Evolutionary conservation across 1,140 invertebrate genomes (phyloP), one percentile per base, ranked within the genome.

Genomic region (Galendromus occidentalis): DNA sequence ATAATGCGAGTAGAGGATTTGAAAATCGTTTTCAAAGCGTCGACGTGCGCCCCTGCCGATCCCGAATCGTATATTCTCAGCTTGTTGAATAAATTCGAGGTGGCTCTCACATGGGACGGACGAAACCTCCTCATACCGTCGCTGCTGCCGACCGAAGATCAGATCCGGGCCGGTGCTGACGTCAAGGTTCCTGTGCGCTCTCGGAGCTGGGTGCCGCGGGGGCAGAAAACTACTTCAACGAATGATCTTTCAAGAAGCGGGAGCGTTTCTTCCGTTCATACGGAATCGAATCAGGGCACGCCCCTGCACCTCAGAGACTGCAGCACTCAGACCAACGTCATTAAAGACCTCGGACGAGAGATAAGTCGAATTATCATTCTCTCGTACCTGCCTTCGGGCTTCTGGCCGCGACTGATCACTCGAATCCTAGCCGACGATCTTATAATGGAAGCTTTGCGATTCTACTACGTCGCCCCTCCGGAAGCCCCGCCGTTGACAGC

Each of bases 341-440:
- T 55, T 39, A 45, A 68, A 25, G 25, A 68, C 17, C 44, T 66
- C 22, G 65, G 28, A 17, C 41, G 18, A 20, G 30, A 44, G 30
- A 44, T 66, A 20, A 25, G 51, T 20, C 76, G 90, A 7, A 75
- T 92, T 29, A 75, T 92, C 2, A 76, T 92, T 1, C 87, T 98
- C 82, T 92, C 92, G 0, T 98, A 98, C 76, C 90, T 98, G 73
- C 95, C 95, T 0, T 88, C 88, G 69, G 95, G 95, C 0, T 98
- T 98, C 76, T 98, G 94, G 95, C 88, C 93, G 0, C 78, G 94
- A 9, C 79, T 98, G 2, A 90, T 94, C 14, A 91, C 91, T 0
- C 77, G 93, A 22, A 84, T 97, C 59, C 75, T 98, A 28, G 90
- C 90, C 0, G 93, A 98, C 74, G 86, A 91, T 69, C 80, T 84